Conservation (phyloP, 1,140 invertebrate genomes). For the Calycopis cecrops region DNA sequence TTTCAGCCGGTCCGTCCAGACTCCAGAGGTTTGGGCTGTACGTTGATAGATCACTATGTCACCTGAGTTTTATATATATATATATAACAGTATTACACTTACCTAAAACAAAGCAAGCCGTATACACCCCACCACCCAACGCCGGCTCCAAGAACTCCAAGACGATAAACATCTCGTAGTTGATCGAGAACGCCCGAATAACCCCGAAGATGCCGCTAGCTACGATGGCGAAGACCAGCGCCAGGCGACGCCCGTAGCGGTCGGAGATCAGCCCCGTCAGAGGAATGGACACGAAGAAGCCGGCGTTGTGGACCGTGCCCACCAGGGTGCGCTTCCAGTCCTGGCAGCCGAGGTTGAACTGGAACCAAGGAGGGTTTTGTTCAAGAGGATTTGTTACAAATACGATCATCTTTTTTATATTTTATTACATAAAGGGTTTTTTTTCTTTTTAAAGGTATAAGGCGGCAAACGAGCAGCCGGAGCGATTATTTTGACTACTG, state of each 20-base stretch:
- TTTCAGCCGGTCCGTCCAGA: no score
- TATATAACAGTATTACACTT: no score
- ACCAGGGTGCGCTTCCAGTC: constrained; percentile 83
- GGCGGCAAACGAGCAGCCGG: no score
- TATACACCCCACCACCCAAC: constrained; percentile 79
- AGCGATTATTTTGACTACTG: no score
- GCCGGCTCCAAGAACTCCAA: constrained; percentile 81
- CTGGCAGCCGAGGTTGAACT: constrained; percentile 70
- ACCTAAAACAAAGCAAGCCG: constrained; percentile 79
- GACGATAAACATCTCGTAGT: constrained; percentile 78
- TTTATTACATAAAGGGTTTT: no score
- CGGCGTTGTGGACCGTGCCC: constrained; percentile 82
- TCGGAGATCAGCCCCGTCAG: constrained; percentile 82
- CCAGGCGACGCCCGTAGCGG: constrained; percentile 76
- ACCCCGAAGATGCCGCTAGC: constrained; percentile 78
- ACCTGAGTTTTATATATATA: no score
- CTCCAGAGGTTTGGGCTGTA: no score
- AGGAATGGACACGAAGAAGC: constrained; percentile 81
- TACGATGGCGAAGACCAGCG: constrained; percentile 77
- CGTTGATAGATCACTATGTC: no score
- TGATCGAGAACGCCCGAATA: constrained; percentile 78
- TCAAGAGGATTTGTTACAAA: no score
- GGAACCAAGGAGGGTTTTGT: constrained; percentile 29
- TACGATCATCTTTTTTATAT: no score
- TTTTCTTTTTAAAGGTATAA: no score